Percentiles rank a stretch among this genome's conserved stretches.
Evolutionary conservation across 2,113 vertebrate genomes (phyloP).

Genomic region (Phalacrocorax pelagicus): DNA sequence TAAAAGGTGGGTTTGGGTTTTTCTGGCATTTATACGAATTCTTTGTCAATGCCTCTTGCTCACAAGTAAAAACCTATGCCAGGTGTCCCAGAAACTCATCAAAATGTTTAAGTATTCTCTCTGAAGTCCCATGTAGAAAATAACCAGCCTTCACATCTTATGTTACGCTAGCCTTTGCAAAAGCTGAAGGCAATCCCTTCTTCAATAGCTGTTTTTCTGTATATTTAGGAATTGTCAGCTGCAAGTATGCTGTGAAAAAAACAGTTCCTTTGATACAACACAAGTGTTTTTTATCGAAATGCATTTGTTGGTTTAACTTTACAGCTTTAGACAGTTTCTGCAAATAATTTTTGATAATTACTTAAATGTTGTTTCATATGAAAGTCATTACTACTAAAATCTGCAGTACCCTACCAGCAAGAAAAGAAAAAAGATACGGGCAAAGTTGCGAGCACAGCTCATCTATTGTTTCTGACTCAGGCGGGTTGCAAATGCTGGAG

Average conservation of each 20-base stretch:
- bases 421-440: background rate
- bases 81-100: background rate
- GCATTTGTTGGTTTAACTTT: slow-evolving; percentile 52
- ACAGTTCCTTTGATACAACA: background rate
- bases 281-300: slow-evolving; percentile 40
- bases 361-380: slow-evolving; percentile 60
- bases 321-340: slow-evolving; percentile 30
- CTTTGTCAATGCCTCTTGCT: background rate
- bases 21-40: background rate
- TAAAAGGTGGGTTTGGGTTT: slow-evolving; percentile 10
- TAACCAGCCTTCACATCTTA: background rate
- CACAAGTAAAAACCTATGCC: background rate
- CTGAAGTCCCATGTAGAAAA: background rate
- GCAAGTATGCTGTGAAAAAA: slow-evolving; percentile 7
- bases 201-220: background rate
- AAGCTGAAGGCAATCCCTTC: background rate
- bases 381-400: slow-evolving; percentile 60
- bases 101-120: background rate
- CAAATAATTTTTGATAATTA: slow-evolving; percentile 66
- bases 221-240: background rate
- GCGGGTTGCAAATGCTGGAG: background rate
- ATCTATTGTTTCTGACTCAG: slow-evolving; percentile 43
- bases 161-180: background rate
- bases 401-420: background rate
- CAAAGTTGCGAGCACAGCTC: background rate